Base-by-base conservation (phyloP, 2,113 vertebrate species). In the Cinclus cinclus region DNA sequence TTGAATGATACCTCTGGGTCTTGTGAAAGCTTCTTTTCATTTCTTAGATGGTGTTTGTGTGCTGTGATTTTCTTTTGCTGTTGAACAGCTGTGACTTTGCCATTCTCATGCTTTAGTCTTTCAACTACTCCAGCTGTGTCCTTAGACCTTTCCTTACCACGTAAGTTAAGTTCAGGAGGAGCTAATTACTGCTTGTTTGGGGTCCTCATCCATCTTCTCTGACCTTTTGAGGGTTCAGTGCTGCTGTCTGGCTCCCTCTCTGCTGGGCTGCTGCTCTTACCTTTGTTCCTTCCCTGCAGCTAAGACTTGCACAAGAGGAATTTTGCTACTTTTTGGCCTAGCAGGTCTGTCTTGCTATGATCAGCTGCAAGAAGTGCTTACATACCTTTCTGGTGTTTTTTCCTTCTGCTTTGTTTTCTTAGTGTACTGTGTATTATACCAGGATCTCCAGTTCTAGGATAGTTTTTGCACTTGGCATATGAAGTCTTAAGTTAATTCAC, bases 401-500 rank as follows among this genome's bases (percentile, higher is more conserved):
- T 49, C 4, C 14, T 83, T 79, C 31, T 64, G 50, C 76, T 42
- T 70, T 52, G 28, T 44, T 93, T 80, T 44, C 52, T 25, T 77
- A 67, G 22, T 39, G 28, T 24, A 6, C 59, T 83, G 15, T 31
- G 39, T 67, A 17, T 76, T 89, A 11, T 4, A 70, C 19, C 41
- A 22, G 27, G 20, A 41, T 62, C 53, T 90, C 84, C 0, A 6
- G n/a, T 89, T 90, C 74, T 83, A 33, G 62, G 52, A 18, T 55
- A 37, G 37, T 55, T 86, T 58, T 86, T 83, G 71, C 1, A 6
- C 75, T 74, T 83, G 83, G 39, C 74, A 6, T 92, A 56, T 59
- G 20, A 90, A 91, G 56, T 37, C 82, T 96, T 83, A 68, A 87
- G 86, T 78, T 95, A 92, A 94, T 94, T 95, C 94, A 64, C 50